Conservation (phyloP, 2,888 invertebrate species). For the Caenorhabditis imperialis region DNA sequence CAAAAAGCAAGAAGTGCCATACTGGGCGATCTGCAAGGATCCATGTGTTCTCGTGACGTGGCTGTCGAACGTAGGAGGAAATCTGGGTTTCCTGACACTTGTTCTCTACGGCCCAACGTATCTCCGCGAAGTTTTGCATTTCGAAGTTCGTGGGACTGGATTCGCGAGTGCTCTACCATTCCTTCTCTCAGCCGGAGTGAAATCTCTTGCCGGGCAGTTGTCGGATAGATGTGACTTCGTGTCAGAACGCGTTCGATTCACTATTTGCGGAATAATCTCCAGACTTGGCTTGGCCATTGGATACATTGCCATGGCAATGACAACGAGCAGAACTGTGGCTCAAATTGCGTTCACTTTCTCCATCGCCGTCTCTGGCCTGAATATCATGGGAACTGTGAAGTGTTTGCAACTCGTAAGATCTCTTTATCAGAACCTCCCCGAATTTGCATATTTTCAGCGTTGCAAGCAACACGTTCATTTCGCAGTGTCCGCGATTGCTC, state of each 20-base stretch:
- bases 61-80: constrained; percentile 47
- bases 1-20: constrained; percentile 52
- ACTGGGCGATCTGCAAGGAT: constrained; percentile 52
- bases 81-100: constrained; percentile 40
- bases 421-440: not conserved
- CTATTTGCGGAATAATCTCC: constrained; percentile 60
- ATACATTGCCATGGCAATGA: constrained; percentile 60
- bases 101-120: constrained; percentile 61
- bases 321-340: constrained; percentile 43
- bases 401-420: constrained; percentile 58
- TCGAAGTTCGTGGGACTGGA: constrained; percentile 62
- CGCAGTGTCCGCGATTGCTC: constrained; percentile 56
- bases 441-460: constrained; percentile 26
- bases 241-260: constrained; percentile 52
- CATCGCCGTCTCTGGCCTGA: constrained; percentile 60
- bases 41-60: constrained; percentile 39
- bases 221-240: constrained; percentile 58
- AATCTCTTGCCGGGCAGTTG: constrained; percentile 63
- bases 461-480: constrained; percentile 57
- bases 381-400: constrained; percentile 63
- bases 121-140: constrained; percentile 56
- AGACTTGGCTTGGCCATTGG: constrained; percentile 61
- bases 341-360: constrained; percentile 64
- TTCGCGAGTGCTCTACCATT: constrained; percentile 65
- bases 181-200: constrained; percentile 54